phyloP scores from a whole-genome alignment of 2,888 invertebrate species.

The Palloptera scutellata region DNA sequence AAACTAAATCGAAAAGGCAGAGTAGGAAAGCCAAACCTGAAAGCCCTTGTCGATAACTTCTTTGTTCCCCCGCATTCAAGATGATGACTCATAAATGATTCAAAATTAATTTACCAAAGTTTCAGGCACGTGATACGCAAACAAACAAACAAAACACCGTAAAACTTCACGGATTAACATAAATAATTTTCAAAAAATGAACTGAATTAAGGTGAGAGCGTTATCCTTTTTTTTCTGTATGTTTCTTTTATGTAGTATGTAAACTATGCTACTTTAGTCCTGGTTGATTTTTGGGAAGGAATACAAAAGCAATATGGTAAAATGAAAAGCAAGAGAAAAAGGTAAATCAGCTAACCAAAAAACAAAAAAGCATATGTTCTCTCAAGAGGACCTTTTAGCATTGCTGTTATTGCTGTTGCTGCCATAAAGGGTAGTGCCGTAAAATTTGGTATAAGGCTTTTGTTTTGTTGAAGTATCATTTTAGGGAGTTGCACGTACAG shows the following conservation, averaged over 20 bases:
- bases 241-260: too few species aligned
- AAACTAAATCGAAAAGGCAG: too few species aligned
- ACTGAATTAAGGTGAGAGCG: too few species aligned
- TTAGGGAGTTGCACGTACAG: not conserved
- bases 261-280: too few species aligned
- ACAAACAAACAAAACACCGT: too few species aligned
- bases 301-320: not conserved
- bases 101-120: constrained; percentile 10
- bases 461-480: not conserved
- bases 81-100: constrained; percentile 8
- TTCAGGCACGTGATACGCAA: constrained; percentile 9
- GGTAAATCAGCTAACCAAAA: not conserved
- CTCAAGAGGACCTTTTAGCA: constrained; percentile 29
- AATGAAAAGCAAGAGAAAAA: constrained; percentile 1
- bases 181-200: not conserved
- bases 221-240: too few species aligned
- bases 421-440: not conserved
- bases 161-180: constrained; percentile 19
- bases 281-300: too few species aligned
- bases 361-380: constrained; percentile 29
- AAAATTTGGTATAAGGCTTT: not conserved
- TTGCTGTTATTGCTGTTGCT: constrained; percentile 4
- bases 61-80: too few species aligned
- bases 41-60: too few species aligned
- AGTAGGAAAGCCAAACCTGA: too few species aligned